phyloP scores from a whole-genome alignment of 2,113 vertebrate species.

The Nicator chloris region DNA sequence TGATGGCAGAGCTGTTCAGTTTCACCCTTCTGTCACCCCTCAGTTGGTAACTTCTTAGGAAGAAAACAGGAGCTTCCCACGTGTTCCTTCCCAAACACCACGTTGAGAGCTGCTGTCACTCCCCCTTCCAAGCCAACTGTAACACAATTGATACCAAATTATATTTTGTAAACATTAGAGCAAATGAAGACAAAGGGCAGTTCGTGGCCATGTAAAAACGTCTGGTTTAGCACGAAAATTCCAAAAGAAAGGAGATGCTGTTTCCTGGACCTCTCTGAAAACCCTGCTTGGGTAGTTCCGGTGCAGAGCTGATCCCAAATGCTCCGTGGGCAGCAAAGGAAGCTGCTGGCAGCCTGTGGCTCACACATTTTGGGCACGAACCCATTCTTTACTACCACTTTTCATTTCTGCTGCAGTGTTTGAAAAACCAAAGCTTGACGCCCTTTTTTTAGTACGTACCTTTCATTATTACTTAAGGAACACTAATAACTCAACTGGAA shows the following conservation, averaged over 20 bases:
- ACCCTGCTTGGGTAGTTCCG: not conserved
- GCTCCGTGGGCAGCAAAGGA: conserved; percentile 22
- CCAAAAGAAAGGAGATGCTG: not conserved
- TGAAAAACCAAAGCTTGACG: not conserved
- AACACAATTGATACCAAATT: not conserved
- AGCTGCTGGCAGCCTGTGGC: conserved; percentile 36
- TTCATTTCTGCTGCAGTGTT: not conserved
- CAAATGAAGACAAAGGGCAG: not conserved
- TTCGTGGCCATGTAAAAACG: not conserved
- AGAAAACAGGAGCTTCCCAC: not conserved
- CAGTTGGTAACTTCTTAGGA: not conserved
- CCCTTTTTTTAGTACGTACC: not conserved
- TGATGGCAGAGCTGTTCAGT: not conserved
- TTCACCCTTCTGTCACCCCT: not conserved
- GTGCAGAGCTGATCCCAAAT: conserved; percentile 20
- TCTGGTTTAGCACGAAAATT: not conserved
- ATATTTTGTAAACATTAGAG: not conserved
- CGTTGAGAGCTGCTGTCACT: not conserved
- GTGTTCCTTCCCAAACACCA: not conserved
- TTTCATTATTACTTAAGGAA: not conserved
- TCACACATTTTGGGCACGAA: conserved; percentile 37
- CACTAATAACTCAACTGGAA: not conserved
- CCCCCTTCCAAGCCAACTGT: not conserved
- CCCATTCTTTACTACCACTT: conserved; percentile 50
- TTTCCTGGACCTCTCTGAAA: not conserved